Conservation (phyloP, 2,113 vertebrate species). For the Zosterops pallidus region DNA sequence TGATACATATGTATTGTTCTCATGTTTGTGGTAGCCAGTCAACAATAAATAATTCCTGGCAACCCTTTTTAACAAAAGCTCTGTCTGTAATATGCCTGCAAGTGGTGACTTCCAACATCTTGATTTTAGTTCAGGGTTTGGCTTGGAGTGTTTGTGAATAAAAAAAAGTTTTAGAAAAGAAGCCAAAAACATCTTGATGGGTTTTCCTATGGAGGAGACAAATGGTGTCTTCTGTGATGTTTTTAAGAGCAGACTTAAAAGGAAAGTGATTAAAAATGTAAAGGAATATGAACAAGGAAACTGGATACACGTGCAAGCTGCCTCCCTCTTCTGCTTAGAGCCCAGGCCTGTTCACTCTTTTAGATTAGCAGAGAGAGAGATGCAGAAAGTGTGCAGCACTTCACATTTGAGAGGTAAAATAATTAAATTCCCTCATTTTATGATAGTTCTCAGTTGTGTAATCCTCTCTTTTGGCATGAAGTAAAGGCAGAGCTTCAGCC, state of each 20-base stretch:
- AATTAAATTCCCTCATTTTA: neutral
- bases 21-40: neutral
- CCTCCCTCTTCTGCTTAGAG: neutral
- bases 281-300: conserved; percentile 44
- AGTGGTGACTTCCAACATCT: neutral
- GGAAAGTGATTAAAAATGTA: conserved; percentile 61
- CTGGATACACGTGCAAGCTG: neutral
- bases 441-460: neutral
- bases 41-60: conserved; percentile 24
- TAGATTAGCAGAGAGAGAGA: neutral
- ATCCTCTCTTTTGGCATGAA: neutral
- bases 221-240: neutral
- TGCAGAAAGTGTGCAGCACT: neutral
- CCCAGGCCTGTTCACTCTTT: conserved; percentile 15
- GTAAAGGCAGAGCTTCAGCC: neutral
- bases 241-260: conserved; percentile 47
- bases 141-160: neutral
- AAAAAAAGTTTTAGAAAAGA: neutral
- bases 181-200: neutral
- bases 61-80: neutral
- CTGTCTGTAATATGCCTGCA: neutral
- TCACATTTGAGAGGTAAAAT: neutral
- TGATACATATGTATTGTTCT: neutral
- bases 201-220: neutral
- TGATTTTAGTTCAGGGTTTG: conserved; percentile 10